A percentile compares a stretch with the other conserved stretches of the same genome.
Conservation (phyloP, 2,113 vertebrate species). For the Brachionichthys hirsutus region DNA sequence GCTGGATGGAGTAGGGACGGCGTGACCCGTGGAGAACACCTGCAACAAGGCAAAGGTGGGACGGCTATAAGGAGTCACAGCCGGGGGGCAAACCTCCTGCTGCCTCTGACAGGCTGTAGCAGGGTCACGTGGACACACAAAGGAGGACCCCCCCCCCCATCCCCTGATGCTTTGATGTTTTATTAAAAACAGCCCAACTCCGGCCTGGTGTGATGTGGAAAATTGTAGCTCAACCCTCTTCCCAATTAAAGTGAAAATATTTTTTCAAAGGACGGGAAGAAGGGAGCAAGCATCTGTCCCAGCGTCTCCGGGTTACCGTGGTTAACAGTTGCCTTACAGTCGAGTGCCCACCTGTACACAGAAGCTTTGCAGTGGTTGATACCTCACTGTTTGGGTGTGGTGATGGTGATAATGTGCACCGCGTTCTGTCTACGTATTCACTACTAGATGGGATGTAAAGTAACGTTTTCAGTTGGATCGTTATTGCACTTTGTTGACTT, state of each 20-base stretch:
- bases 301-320: conserved; percentile 70
- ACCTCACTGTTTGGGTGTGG: conserved; percentile 70
- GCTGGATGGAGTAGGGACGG: conserved; percentile 27
- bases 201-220: conserved; percentile 62
- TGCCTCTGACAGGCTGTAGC: conserved; percentile 43
- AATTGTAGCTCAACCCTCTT: conserved; percentile 52
- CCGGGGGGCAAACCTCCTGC: conserved; percentile 1
- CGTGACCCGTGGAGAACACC: conserved; percentile 17
- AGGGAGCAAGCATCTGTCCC: conserved; percentile 49
- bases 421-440: conserved; percentile 70
- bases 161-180: conserved; percentile 62
- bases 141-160: conserved; percentile 21
- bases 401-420: conserved; percentile 52
- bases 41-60: conserved; percentile 28
- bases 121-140: conserved; percentile 28
- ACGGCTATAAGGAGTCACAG: not conserved
- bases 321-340: conserved; percentile 81
- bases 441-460: conserved; percentile 70
- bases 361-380: conserved; percentile 74
- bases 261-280: conserved; percentile 13
- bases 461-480: conserved; percentile 67
- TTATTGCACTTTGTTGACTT: conserved; percentile 81
- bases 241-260: conserved; percentile 9
- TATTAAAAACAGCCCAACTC: conserved; percentile 39
- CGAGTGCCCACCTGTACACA: conserved; percentile 71